Evolutionary conservation across 2,888 invertebrate genomes (phyloP).

Genomic region (Drosophila mimica): DNA sequence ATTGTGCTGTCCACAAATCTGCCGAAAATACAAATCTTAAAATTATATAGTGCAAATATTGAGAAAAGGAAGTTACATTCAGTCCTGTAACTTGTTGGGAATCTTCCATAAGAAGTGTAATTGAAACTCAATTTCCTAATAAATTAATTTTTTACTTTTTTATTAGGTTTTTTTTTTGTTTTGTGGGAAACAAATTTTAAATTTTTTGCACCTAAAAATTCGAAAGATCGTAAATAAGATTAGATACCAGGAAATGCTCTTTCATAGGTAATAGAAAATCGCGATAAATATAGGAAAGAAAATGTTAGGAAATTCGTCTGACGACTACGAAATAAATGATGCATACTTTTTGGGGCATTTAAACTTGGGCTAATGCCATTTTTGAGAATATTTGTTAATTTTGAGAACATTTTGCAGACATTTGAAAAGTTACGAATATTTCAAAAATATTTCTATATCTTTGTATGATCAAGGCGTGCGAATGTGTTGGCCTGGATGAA

Average conservation of each 20-base stretch:
- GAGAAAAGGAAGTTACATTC: not conserved
- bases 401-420: not conserved
- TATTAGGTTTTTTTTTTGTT: too few species aligned
- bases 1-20: not conserved
- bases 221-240: not conserved
- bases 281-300: not conserved
- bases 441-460: not conserved
- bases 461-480: conserved; percentile 72
- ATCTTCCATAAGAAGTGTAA: not conserved
- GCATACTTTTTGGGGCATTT: conserved; percentile 9
- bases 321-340: not conserved
- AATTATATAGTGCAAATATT: too few species aligned
- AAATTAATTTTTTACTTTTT: too few species aligned
- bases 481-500: conserved; percentile 83
- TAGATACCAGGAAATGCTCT: too few species aligned
- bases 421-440: not conserved
- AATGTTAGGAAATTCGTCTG: not conserved
- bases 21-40: not conserved
- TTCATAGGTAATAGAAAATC: not conserved
- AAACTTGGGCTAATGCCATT: not conserved
- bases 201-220: not conserved
- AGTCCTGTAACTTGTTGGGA: not conserved
- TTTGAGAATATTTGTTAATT: not conserved
- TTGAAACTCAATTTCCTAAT: not conserved
- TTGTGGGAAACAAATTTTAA: not conserved